A percentile compares a stretch with the other conserved stretches of the same genome.
These are phyloP conservation scores for Lerista edwardsae DNA, from an alignment of 2,797 vertebrate species.

Conservation along the genomic window DNA sequence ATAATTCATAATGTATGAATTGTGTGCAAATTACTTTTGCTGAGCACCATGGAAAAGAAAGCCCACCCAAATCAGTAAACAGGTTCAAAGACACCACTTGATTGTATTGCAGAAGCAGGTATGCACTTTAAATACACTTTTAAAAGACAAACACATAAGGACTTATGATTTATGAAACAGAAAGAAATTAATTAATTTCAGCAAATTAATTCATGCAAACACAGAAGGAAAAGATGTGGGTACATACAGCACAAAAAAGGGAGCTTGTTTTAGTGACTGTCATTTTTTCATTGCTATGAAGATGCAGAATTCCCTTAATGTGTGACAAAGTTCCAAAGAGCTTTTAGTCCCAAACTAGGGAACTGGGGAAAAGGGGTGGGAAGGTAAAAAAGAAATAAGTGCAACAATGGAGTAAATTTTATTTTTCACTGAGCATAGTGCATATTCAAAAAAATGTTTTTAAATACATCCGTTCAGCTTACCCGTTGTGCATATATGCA, in stretches of 20 bases:
- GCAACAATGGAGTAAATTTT: neutral
- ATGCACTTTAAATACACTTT: neutral
- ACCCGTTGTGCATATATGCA: conserved; percentile 94
- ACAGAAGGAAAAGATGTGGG: neutral
- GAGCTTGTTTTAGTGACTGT: neutral
- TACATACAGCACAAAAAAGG: neutral
- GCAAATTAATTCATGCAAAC: neutral
- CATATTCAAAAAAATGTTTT: neutral
- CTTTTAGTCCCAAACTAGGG: neutral
- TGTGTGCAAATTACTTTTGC: neutral
- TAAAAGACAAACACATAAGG: neutral
- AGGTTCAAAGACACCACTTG: neutral
- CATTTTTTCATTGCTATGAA: neutral
- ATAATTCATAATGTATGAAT: neutral
- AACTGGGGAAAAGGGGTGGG: neutral
- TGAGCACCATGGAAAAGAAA: neutral
- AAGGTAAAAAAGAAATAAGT: neutral
- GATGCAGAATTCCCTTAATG: neutral
- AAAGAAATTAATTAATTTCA: neutral
- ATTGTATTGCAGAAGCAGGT: neutral
- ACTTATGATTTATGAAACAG: neutral
- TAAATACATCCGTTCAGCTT: conserved; percentile 53
- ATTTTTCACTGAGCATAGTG: neutral
- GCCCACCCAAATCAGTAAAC: neutral
- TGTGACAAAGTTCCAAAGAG: neutral